A percentile compares a stretch with the other conserved stretches of the same genome.
These are phyloP conservation scores for Phylloscopus trochiloides DNA, from an alignment of 2,113 vertebrate species.

Conservation along the genomic window DNA sequence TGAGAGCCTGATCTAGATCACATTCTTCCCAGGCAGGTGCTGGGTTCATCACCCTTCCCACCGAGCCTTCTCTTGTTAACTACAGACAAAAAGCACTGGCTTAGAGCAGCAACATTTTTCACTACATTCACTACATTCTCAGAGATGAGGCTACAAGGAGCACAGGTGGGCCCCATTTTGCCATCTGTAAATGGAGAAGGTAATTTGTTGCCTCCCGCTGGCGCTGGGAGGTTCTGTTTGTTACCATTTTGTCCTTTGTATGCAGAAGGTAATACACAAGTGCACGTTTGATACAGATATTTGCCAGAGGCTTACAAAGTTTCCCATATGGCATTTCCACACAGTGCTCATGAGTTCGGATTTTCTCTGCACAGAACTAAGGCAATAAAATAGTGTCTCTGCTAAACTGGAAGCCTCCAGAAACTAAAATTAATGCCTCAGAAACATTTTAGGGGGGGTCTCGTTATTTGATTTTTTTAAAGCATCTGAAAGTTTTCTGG, in stretches of 20 bases:
- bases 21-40: background rate
- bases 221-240: background rate
- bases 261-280: background rate
- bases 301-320: constrained; percentile 60
- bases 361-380: background rate
- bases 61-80: background rate
- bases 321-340: constrained; percentile 22
- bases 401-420: background rate
- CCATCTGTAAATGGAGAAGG: constrained; percentile 31
- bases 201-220: background rate
- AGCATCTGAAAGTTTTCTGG: background rate
- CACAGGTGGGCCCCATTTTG: background rate
- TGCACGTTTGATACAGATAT: constrained; percentile 22
- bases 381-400: background rate
- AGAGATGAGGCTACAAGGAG: background rate
- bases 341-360: background rate
- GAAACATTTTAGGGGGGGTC: background rate
- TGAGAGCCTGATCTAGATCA: background rate
- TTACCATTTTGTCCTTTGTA: constrained; percentile 22
- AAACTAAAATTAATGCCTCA: background rate
- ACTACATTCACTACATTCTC: background rate
- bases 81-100: background rate
- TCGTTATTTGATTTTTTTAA: background rate
- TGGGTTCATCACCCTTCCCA: background rate
- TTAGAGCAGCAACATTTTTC: background rate